Base-by-base conservation (phyloP, 1,140 invertebrate genomes). In the Pseudomyrmex concolor region DNA sequence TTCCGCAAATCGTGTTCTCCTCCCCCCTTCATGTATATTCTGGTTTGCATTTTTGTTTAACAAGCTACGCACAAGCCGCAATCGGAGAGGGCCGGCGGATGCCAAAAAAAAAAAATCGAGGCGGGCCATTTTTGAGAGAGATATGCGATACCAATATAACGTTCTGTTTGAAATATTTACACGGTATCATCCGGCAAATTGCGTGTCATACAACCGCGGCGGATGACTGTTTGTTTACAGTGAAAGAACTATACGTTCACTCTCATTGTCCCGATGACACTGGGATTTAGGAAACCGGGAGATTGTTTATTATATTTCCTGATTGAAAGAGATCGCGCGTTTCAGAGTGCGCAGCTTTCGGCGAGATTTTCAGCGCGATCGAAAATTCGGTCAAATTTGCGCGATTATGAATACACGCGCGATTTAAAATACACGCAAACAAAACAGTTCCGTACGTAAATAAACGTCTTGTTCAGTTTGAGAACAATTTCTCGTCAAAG, bases 111-210 rank as follows among this genome's bases (percentile, higher is more conserved):
- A 34, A 34, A 34, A 34, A 34, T 7, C 15, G 34, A 8, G 48
- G 19, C 74, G 34, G 22, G 22, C 2, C 50, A 54, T 12, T 13
- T 68, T 43, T 68, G 19, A 15, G 43, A 25, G 48, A 59, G 25
- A 34, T 4, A 34, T 10, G 76, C 10, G 13, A 70, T 64, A 78
- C 34, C 34, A 34, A 34, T 34, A 78, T 78, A 78, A 78, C 15
- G 66, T 19, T 34, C 34, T 1, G 43, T 60, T 80, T 59, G 43
- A 80, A 71, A 59, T 71, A 71, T 71, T 80, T 71, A 71, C 54
- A 48, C 15, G 15, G 43, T 15, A 25, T 71, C 66, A 43, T 57
- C 54, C 55, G 54, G 22, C 76, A 59, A 59, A 70, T 70, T 70
- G 54, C 43, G 22, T 43, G 64, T 68, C 64, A 25, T 48, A 19